Conservation (phyloP, 2,113 vertebrate species). For the Neotoma lepida region DNA sequence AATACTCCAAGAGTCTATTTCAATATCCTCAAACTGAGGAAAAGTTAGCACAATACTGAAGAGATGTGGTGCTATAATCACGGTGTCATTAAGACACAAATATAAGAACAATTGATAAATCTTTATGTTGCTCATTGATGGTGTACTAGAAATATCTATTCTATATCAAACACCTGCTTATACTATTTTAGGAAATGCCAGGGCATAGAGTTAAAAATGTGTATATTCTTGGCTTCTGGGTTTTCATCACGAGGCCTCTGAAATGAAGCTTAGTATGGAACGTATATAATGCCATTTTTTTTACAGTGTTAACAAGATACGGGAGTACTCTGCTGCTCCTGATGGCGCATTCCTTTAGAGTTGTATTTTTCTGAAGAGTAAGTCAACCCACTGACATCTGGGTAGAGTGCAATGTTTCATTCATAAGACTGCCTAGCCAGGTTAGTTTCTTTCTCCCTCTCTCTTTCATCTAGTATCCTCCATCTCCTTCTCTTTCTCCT, state of each 20-base stretch:
- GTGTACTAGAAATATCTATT: neutral
- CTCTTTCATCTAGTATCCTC: too few species aligned
- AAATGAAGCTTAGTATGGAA: conserved; percentile 11
- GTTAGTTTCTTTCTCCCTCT: neutral
- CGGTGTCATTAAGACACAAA: neutral
- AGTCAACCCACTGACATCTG: neutral
- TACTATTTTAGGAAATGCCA: neutral
- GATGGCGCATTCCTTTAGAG: neutral
- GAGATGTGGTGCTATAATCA: neutral
- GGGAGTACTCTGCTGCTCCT: neutral
- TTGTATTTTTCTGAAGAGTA: neutral
- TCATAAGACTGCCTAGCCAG: neutral
- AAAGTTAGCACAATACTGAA: neutral
- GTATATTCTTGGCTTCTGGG: neutral
- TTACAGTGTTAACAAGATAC: conserved; percentile 16
- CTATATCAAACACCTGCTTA: neutral
- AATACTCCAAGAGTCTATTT: neutral
- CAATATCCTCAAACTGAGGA: neutral
- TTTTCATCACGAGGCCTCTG: conserved; percentile 4
- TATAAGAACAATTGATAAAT: neutral
- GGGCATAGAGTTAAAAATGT: neutral
- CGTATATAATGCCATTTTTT: neutral
- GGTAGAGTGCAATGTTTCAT: neutral
- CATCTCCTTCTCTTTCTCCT: neutral
- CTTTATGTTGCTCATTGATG: neutral